A percentile compares a stretch with the other conserved stretches of the same genome.
Conservation (phyloP, 2,888 invertebrate species). For the Diaphora mendica region DNA sequence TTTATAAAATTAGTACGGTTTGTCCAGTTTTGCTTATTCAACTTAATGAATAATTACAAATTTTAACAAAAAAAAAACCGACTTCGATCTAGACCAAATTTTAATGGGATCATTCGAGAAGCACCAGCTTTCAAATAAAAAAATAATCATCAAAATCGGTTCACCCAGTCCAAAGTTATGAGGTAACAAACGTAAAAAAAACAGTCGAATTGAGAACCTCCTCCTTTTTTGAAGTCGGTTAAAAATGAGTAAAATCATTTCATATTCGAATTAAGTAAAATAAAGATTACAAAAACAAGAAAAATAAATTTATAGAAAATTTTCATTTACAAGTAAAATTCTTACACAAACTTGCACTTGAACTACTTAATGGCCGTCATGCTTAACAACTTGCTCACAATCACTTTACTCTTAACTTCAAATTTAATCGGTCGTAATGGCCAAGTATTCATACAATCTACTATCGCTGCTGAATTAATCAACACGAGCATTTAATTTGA, state of each 20-base stretch:
- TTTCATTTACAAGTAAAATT: conserved; percentile 1
- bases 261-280: not conserved
- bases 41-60: too few species aligned
- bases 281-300: not conserved
- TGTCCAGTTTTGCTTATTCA: not conserved
- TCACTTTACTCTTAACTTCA: conserved; percentile 19
- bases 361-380: conserved; percentile 19
- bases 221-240: too few species aligned
- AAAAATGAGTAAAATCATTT: not conserved
- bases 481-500: conserved; percentile 14
- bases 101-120: too few species aligned
- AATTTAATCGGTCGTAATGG: conserved; percentile 21
- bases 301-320: conserved; percentile 14
- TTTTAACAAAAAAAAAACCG: too few species aligned
- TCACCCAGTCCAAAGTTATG: too few species aligned
- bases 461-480: conserved; percentile 29
- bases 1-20: too few species aligned
- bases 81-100: too few species aligned
- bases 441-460: conserved; percentile 16
- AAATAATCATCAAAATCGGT: too few species aligned
- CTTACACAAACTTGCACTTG: conserved; percentile 25
- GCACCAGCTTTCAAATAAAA: too few species aligned
- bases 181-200: too few species aligned
- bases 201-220: too few species aligned
- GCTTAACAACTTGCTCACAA: conserved; percentile 16